These are phyloP conservation scores for Larimichthys crocea DNA, from an alignment of 2,113 vertebrate genomes.

Conservation along the genomic window DNA sequence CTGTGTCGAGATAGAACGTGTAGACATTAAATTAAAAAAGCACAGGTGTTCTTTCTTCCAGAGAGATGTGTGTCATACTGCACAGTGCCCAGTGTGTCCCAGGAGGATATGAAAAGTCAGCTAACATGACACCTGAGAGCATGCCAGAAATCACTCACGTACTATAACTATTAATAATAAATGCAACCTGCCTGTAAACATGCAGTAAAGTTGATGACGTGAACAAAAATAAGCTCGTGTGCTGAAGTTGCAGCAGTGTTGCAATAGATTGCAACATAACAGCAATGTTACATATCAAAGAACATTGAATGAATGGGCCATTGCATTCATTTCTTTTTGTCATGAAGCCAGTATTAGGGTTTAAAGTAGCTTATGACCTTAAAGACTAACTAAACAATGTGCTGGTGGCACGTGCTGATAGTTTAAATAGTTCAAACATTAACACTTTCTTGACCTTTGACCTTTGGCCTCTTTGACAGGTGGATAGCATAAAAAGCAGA, in stretches of 20 bases:
- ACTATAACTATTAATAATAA: constrained; percentile 55
- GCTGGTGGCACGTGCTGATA: background rate
- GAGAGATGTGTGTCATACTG: constrained; percentile 4
- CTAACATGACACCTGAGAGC: constrained; percentile 59
- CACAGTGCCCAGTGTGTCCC: background rate
- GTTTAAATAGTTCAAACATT: constrained; percentile 30
- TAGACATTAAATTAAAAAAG: background rate
- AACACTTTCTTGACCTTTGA: constrained; percentile 49
- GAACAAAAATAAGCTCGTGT: constrained; percentile 27
- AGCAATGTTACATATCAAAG: constrained; percentile 16
- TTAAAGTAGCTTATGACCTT: background rate
- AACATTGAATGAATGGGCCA: background rate
- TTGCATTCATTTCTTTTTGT: constrained; percentile 8
- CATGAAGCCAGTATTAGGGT: background rate
- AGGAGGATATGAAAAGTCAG: constrained; percentile 18
- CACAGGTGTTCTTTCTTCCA: background rate
- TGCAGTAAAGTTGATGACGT: constrained; percentile 40
- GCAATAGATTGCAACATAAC: constrained; percentile 37
- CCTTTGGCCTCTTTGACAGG: constrained; percentile 72
- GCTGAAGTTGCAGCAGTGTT: constrained; percentile 31
- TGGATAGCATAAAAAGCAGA: constrained; percentile 69
- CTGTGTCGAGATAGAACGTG: background rate
- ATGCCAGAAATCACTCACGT: constrained; percentile 38
- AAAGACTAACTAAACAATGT: background rate
- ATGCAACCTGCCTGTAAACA: constrained; percentile 35